Evolutionary conservation across 2,888 invertebrate genomes (phyloP).

Genomic region (Sceliomorpha sp.): DNA sequence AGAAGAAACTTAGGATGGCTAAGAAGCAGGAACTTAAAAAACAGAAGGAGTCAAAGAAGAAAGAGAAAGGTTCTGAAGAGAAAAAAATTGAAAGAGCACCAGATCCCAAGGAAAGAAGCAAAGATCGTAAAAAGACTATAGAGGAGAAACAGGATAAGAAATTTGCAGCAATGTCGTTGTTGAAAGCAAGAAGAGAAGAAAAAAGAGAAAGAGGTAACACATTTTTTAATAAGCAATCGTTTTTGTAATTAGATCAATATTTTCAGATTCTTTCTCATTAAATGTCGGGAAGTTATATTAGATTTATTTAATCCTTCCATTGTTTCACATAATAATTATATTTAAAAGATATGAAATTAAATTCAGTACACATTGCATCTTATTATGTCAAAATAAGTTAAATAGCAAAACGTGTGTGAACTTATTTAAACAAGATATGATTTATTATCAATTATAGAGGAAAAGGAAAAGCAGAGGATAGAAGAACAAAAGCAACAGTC

Average conservation of each 20-base stretch:
- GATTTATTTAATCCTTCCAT: neutral
- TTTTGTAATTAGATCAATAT: constrained; percentile 11
- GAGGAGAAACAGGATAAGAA: constrained; percentile 94
- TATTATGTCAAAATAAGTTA: no score
- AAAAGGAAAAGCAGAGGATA: constrained; percentile 81
- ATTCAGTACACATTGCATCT: no score
- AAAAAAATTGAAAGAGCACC: constrained; percentile 81
- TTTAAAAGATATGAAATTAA: no score
- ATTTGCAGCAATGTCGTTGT: constrained; percentile 94
- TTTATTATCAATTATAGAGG: constrained; percentile 68
- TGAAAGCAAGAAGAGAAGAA: constrained; percentile 95
- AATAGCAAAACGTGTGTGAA: no score
- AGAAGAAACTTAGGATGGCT: constrained; percentile 93
- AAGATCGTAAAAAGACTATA: constrained; percentile 93
- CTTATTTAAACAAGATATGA: neutral
- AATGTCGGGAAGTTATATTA: no score
- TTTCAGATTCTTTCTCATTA: constrained; percentile 7
- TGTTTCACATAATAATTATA: no score
- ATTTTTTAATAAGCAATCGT: no score
- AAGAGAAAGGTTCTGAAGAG: constrained; percentile 80
- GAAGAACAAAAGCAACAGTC: constrained; percentile 79
- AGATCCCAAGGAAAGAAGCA: constrained; percentile 89
- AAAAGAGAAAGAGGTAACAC: constrained; percentile 88
- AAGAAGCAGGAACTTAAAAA: constrained; percentile 87
- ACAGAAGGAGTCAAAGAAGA: constrained; percentile 80